Evolutionary conservation across 2,888 invertebrate genomes (phyloP), one percentile per base, ranked within the genome.

Genomic region (Therioaphis trifolii): DNA sequence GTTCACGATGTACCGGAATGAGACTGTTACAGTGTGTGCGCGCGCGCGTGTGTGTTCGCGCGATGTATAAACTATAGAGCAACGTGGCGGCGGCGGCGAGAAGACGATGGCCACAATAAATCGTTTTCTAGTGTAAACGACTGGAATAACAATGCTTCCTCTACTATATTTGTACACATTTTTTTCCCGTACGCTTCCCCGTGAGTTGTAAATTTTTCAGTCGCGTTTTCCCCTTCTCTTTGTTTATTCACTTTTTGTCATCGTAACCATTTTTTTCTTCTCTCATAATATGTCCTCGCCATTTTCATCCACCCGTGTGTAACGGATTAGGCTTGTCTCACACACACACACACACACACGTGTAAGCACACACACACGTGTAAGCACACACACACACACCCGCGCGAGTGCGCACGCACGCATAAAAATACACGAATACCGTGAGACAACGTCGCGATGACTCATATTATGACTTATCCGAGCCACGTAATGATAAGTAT

Each of bases 91-190:
- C 15, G 24, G 76, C 15, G 55, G 75, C 27, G 75, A 61, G 43
- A 43, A 76, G 61, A 29, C 18, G 58, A 43, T 14, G 72, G 72
- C 40, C 43, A 75, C 75, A 58, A 75, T 75, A 76, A 76, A 76
- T 76, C 63, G 76, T 76, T 76, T 63, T 63, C 76, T 76, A 63
- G 76, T 76, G 63, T 63, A 76, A 63, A 76, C 61, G 76, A 61
- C 40, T 75, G 43, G 58, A 76, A 76, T 63, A 76, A 76, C 76
- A 76, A 76, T 75, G 75, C n/a, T 27, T 21, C 18, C 5, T 29
- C 14, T 29, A 24, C 61, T 63, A 29, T 29, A 66, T 66, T 40
- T 12, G 40, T 66, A 40, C 66, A 35, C 0, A 27, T n/a, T 11
- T n/a, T n/a, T 1, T 55, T 21, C 7, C 55, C 21, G 21, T n/a